Base-by-base conservation (phyloP, 1,140 invertebrate genomes). In the Drosophila nasuta region DNA sequence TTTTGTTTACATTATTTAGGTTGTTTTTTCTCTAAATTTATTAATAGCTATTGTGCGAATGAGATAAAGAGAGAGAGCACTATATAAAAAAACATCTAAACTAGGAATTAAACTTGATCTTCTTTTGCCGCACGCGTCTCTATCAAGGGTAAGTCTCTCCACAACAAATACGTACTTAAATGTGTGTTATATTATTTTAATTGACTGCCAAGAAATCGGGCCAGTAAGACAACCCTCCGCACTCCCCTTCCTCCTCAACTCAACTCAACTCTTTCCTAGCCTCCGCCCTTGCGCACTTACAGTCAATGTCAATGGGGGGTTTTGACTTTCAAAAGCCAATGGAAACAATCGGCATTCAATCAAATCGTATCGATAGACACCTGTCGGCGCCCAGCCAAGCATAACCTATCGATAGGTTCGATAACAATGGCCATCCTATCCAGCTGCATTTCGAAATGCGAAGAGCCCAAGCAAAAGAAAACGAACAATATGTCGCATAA, bases 261-360 rank as follows among this genome's bases (percentile, higher is more conserved):
- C 35, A 7, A 2, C 35, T 7, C 35, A 7, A 7, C 35, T 33
- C 35, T 38, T 38, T 8, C 10, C 49, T 51, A 11, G 11, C 49
- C 30, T 38, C 52, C 28, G 52, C 28, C 28, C 30, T 46, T 46
- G 30, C 3, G 20, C 20, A 51, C 33, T 54, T 33, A 13, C 38
- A 67, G 20, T 68, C 75, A 77, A 77, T 77, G 75, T 74, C 75
- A 77, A 77, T 67, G 45, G 38, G 45, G 38, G 11, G 45, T 64
- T 65, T 73, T 68, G 63, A 68, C 75, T 77, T 77, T 77, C 70
- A 74, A 74, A 74, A 38, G 41, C 20, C 3, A 52, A 52, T 28
- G 49, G 6, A n/a, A 70, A 56, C 49, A 33, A 52, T 66, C 63
- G 63, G 17, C 48, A 52, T 64, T 64, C 67, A 52, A 63, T 33